Conservation (phyloP, 1,140 invertebrate species). For the Aporrectodea caliginosa region DNA sequence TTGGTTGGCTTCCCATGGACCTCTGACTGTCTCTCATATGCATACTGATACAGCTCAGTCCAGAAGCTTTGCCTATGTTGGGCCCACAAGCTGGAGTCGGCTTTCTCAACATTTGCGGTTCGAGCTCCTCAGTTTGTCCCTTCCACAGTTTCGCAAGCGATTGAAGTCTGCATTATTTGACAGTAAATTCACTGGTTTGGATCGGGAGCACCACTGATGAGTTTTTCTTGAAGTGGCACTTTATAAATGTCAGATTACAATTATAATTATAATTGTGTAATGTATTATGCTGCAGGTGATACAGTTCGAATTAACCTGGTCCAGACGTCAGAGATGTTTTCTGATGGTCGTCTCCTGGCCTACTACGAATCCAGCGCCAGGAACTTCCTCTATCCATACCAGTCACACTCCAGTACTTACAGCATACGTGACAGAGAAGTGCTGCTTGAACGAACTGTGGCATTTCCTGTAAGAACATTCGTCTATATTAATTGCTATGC, state of each 20-base stretch:
- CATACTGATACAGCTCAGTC: too few relatives aligned
- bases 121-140: neutral
- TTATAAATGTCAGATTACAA: too few relatives aligned
- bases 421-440: conserved; percentile 16
- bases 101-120: too few relatives aligned
- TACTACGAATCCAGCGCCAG: conserved; percentile 18
- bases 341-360: conserved; percentile 10
- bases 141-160: neutral
- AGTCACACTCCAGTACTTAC: conserved; percentile 11
- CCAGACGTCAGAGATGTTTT: conserved; percentile 15
- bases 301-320: conserved; percentile 9
- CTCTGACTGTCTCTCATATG: too few relatives aligned
- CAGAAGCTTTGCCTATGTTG: too few relatives aligned
- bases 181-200: neutral
- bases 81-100: too few relatives aligned
- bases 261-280: neutral
- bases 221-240: too few relatives aligned
- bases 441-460: conserved; percentile 6
- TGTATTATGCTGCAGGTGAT: conserved; percentile 5
- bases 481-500: too few relatives aligned
- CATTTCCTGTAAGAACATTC: conserved; percentile 19
- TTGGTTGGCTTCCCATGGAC: too few relatives aligned
- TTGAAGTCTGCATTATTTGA: neutral
- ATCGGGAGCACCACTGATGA: too few relatives aligned
- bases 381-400: conserved; percentile 22